Evolutionary conservation across 2,113 vertebrate genomes (phyloP).

Genomic region (Balaenoptera acutorostrata): DNA sequence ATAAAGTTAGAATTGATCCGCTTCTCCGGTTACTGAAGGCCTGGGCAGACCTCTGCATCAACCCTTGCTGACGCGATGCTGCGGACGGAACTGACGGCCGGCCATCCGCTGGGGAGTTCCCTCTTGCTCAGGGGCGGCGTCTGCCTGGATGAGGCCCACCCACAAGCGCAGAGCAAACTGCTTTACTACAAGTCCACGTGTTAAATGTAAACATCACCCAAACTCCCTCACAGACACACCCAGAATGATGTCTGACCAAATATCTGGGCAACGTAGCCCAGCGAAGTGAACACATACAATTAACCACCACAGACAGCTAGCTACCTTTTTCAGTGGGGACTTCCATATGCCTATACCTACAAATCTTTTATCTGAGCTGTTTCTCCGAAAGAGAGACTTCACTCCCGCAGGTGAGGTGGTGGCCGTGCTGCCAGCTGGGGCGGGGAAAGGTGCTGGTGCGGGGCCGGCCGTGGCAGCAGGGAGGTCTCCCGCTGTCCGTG

Average conservation of each 20-base stretch:
- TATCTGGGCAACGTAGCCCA: background rate
- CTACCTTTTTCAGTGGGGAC: background rate
- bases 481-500: background rate
- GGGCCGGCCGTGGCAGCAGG: background rate
- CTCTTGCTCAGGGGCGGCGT: background rate
- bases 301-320: background rate
- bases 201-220: background rate
- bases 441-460: background rate
- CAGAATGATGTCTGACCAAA: background rate
- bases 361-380: background rate
- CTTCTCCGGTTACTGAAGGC: background rate
- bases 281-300: background rate
- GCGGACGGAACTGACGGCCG: background rate
- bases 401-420: no score
- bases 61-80: background rate
- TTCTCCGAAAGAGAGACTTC: background rate
- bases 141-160: background rate
- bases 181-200: background rate
- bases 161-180: background rate
- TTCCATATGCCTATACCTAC: background rate
- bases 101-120: background rate
- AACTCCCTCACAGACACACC: background rate
- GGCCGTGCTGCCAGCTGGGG: fast-evolving
- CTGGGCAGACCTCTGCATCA: background rate
- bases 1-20: background rate